Evolutionary conservation across 1,140 invertebrate species (phyloP).

Genomic region (Asobara japonica): DNA sequence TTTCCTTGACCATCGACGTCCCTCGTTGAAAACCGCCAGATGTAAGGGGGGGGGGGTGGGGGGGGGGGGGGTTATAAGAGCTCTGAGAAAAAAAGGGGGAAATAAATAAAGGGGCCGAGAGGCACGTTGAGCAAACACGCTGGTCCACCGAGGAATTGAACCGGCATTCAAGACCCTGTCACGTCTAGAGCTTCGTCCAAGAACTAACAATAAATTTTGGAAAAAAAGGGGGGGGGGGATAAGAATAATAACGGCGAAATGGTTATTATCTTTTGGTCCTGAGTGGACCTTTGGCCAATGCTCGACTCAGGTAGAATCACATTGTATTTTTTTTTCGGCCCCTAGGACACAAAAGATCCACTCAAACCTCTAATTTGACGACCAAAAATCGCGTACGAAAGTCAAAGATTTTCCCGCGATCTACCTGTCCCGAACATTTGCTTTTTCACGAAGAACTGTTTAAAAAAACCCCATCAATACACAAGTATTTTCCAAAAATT

Average conservation of each 20-base stretch:
- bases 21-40: neutral
- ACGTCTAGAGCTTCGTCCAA: neutral
- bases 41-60: neutral
- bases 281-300: neutral
- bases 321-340: neutral
- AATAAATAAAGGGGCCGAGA: neutral
- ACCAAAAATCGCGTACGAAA: no score
- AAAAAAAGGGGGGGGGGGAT: neutral
- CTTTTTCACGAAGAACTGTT: neutral
- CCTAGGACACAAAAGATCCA: no score
- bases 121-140: conserved; percentile 7
- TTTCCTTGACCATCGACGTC: neutral
- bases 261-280: neutral
- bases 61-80: neutral
- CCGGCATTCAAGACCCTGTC: neutral
- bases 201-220: neutral
- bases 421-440: no score
- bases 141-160: neutral
- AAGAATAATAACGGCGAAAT: conserved; percentile 13
- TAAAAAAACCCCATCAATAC: neutral
- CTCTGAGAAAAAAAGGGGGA: neutral
- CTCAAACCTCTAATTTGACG: no score
- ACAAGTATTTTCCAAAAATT: no score
- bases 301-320: neutral
- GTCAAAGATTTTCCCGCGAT: no score